A percentile compares a stretch with the other conserved stretches of the same genome.
These are phyloP conservation scores for Podarcis raffonei DNA, from an alignment of 2,113 vertebrate genomes.

Conservation along the genomic window DNA sequence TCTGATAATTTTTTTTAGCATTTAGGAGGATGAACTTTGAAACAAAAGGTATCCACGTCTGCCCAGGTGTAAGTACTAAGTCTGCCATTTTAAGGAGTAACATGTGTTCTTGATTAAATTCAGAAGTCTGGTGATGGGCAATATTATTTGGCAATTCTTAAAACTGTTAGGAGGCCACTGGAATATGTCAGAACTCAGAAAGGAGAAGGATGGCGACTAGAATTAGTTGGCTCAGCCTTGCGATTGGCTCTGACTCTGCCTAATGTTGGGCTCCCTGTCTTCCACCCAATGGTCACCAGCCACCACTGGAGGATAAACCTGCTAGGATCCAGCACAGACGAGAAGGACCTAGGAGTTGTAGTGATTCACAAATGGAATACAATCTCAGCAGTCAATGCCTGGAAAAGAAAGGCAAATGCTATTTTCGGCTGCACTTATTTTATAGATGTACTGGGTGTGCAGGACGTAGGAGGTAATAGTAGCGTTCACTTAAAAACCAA, in stretches of 20 bases:
- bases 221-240: too few species aligned
- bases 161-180: background rate
- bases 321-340: background rate
- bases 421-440: slow-evolving; percentile 22
- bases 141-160: background rate
- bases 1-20: background rate
- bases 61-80: background rate
- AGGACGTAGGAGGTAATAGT: slow-evolving; percentile 15
- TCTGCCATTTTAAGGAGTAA: background rate
- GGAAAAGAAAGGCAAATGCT: background rate
- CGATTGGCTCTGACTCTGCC: too few species aligned
- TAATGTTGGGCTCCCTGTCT: too few species aligned
- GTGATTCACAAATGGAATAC: slow-evolving; percentile 10
- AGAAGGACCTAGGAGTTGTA: background rate
- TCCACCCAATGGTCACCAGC: too few species aligned
- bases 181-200: background rate
- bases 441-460: background rate
- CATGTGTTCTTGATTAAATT: background rate
- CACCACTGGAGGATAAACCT: background rate
- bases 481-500: slow-evolving; percentile 5
- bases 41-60: background rate
- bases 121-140: background rate
- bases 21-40: background rate
- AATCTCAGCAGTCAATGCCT: slow-evolving; percentile 1
- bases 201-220: too few species aligned